Evolutionary conservation across 2,797 vertebrate genomes (phyloP).

Genomic region (Gorsachius magnificus): DNA sequence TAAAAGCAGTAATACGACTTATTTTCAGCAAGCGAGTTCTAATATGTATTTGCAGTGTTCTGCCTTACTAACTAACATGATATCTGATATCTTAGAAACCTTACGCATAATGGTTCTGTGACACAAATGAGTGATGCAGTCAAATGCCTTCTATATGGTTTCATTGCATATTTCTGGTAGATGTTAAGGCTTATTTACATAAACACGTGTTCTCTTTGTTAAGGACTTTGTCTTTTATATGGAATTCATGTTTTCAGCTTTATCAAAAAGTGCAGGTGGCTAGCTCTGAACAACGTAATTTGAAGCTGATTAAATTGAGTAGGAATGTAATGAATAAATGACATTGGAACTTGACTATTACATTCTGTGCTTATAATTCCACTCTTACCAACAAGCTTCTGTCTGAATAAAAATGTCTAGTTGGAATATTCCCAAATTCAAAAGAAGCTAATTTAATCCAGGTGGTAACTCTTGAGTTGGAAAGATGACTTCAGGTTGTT

Average conservation of each 20-base stretch:
- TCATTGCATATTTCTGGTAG: background rate
- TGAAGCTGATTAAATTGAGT: conserved; percentile 5
- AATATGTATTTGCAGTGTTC: background rate
- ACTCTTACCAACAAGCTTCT: background rate
- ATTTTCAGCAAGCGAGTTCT: background rate
- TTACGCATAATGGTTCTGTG: background rate
- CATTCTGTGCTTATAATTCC: background rate
- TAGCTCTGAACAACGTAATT: background rate
- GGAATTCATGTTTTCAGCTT: background rate
- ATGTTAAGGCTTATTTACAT: background rate
- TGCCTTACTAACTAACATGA: background rate
- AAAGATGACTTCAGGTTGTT: background rate
- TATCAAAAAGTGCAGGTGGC: conserved; percentile 1
- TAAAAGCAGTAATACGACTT: background rate
- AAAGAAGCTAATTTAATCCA: background rate
- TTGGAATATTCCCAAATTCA: background rate
- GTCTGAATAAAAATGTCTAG: background rate
- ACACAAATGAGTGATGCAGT: background rate
- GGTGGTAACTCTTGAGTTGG: background rate
- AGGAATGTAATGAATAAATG: background rate
- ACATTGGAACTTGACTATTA: background rate
- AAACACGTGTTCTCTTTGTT: background rate
- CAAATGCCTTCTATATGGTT: background rate
- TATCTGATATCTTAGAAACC: background rate
- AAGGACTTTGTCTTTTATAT: background rate